Base-by-base conservation (phyloP, 2,113 vertebrate genomes). In the Pseudopodoces humilis region DNA sequence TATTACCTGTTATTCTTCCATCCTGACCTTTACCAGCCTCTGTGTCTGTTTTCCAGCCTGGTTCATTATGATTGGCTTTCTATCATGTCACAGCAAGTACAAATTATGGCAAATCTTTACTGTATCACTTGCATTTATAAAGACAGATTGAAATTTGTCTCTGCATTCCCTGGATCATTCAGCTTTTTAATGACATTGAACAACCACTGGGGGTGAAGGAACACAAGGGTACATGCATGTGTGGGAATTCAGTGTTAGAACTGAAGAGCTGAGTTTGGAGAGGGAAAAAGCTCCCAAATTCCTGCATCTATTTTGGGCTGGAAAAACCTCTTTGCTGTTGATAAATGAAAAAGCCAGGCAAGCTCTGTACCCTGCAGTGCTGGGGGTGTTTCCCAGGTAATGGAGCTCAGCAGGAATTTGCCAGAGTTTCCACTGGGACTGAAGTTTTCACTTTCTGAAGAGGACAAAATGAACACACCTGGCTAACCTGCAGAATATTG, bases 181-280 rank as follows among this genome's bases (percentile, higher is more conserved):
- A 86, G 27, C 33, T 59, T 88, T 83, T 86, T 50, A 88, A 47
- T 70, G 83, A 59, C 67, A 77, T 22, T 22, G 25, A 50, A 20
- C 67, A 46, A 77, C 83, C 52, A 21, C 25, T 18, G 15, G 14
- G 9, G 15, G 7, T 44, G 87, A n/a, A 62, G 43, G 60, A 46
- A 77, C 78, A 37, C 17, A 49, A 52, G 17, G 18, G 11, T 35
- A 6, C n/a, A 1, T 20, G 2, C 4, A 7, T 2, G 2, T 37
- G 8, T 63, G 44, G 50, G 43, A 84, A 41, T 46, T 33, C 13
- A 14, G 3, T 27, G 22, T 22, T 53, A 46, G 28, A 71, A 44
- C 5, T 37, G 46, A 50, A 44, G n/a, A 50, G 21, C 4, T 88
- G 46, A 17, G 10, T 77, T 47, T 86, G 67, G 46, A 76, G 50